These are phyloP conservation scores for Synergus laeviventris DNA, from an alignment of 2,888 invertebrate genomes.

Conservation along the genomic window DNA sequence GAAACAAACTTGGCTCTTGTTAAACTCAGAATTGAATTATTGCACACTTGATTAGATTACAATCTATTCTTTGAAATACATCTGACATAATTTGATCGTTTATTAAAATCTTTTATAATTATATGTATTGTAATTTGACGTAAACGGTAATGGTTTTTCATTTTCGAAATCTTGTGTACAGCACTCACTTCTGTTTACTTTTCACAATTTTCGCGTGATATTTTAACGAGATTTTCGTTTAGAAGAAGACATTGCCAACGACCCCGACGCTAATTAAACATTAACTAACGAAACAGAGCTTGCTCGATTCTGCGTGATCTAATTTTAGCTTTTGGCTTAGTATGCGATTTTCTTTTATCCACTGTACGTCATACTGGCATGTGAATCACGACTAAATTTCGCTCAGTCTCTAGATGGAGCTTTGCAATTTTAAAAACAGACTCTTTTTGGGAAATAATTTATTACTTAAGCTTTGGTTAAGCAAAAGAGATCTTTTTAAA, in stretches of 20 bases:
- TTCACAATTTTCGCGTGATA: slow-evolving; percentile 1
- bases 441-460: too few species aligned
- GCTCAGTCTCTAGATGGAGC: slow-evolving; percentile 24
- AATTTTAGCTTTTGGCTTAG: slow-evolving; percentile 54
- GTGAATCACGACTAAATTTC: slow-evolving; percentile 24
- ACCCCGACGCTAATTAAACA: slow-evolving; percentile 38
- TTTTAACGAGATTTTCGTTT: slow-evolving; percentile 11
- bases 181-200: not conserved
- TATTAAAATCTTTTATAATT: not conserved
- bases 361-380: slow-evolving; percentile 33
- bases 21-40: slow-evolving; percentile 7
- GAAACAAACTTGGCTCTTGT: slow-evolving; percentile 32
- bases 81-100: not conserved
- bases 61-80: not conserved
- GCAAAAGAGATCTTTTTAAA: too few species aligned
- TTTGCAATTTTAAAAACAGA: not conserved
- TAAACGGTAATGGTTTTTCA: not conserved
- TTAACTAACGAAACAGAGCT: slow-evolving; percentile 58
- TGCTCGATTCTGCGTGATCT: slow-evolving; percentile 57
- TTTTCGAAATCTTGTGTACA: not conserved
- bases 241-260: slow-evolving; percentile 22
- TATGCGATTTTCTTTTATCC: slow-evolving; percentile 32
- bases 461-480: too few species aligned
- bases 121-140: not conserved
- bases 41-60: not conserved